These are phyloP conservation scores for Heliconius himera DNA, from an alignment of 1,140 invertebrate genomes.

Conservation along the genomic window DNA sequence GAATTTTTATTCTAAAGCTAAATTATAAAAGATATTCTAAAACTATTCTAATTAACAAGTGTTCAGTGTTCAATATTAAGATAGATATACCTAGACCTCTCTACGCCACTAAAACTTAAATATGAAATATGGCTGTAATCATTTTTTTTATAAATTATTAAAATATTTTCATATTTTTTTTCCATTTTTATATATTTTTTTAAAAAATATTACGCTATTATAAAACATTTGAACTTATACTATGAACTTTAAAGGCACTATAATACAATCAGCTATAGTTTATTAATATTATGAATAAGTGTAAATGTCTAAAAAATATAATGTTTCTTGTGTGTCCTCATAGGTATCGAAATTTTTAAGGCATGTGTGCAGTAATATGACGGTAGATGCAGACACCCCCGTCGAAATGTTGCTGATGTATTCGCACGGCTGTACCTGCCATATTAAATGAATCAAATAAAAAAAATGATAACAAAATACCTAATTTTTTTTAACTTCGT, in stretches of 20 bases:
- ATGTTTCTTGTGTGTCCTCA: neutral
- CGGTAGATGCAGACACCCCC: neutral
- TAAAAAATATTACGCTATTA: neutral
- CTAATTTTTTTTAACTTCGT: no score
- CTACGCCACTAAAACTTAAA: neutral
- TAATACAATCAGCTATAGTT: neutral
- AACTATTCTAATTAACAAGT: neutral
- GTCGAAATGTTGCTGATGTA: neutral
- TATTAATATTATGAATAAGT: neutral
- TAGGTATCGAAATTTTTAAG: neutral
- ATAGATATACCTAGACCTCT: neutral
- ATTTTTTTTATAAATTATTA: no score
- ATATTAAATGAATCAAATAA: neutral
- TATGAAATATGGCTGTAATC: neutral
- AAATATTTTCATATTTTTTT: neutral
- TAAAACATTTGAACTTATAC: neutral
- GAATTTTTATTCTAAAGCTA: neutral
- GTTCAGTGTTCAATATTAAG: neutral
- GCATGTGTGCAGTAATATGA: neutral
- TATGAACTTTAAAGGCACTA: neutral
- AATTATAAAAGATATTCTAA: neutral
- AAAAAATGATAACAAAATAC: no score
- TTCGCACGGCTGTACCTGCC: neutral
- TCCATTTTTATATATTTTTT: neutral
- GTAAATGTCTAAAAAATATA: slow-evolving; percentile 10